Evolutionary conservation across 2,113 vertebrate genomes (phyloP), one percentile per base, ranked within the genome.

Genomic region (Chunga burmeisteri): DNA sequence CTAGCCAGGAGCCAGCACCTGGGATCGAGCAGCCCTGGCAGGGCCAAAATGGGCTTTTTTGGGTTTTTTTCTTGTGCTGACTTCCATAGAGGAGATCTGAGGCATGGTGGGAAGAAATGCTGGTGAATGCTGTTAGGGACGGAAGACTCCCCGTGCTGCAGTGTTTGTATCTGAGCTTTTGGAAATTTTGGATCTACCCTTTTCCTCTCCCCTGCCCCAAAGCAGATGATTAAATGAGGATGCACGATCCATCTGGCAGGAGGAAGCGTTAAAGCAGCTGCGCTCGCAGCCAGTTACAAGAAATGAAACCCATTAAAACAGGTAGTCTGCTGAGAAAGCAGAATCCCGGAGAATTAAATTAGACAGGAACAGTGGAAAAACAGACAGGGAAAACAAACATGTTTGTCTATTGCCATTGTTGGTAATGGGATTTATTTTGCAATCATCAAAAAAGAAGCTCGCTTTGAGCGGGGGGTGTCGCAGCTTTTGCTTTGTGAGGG

Each of bases 261-360:
- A 90, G 71, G 93, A 96, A 85, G 85, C 86, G 32, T 93, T 95
- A 93, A 94, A 85, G 81, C 96, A 95, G 93, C 91, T 97, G 94
- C 5, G 46, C 73, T 95, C 73, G 0, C 93, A 96, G 93, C 93
- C 94, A 93, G 90, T 96, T 96, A 94, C 93, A 88, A 96, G 97
- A 68, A 85, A 87, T 82, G 91, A 95, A 96, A 95, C 80, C 70
- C 87, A 91, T 96, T 95, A 88, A 46, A 95, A 40, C 91, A 93
- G 96, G 96, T 96, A 94, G 84, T 97, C 91, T 97, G 97, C 96
- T 97, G 95, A 97, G 96, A 95, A 95, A 93, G 95, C 96, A 94
- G 91, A 95, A 96, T 95, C 71, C 89, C 0, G 0, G 66, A 82
- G 95, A 94, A 96, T 96, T 95, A 62, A 93, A 96, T 95, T 93